Evolutionary conservation across 2,113 vertebrate genomes (phyloP).

Genomic region (Montifringilla adamsi): DNA sequence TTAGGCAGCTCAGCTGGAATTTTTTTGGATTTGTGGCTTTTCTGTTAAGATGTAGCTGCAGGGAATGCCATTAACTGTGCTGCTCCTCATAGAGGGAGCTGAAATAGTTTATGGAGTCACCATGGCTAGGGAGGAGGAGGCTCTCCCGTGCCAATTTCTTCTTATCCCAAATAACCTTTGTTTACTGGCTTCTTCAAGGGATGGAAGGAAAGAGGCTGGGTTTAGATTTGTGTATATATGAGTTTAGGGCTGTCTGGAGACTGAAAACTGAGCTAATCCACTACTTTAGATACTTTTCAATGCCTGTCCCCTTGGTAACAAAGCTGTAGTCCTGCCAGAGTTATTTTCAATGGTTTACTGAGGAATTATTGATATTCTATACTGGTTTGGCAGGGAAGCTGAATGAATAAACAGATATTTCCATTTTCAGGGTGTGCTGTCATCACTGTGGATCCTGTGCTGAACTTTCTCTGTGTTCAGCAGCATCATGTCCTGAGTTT

Average conservation of each 20-base stretch:
- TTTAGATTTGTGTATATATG: not conserved
- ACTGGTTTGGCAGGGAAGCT: not conserved
- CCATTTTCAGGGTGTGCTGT: not conserved
- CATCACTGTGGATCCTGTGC: not conserved
- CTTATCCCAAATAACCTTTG: not conserved
- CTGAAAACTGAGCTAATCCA: not conserved
- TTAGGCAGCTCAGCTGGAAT: not conserved
- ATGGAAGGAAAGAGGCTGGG: not conserved
- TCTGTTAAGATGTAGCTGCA: not conserved
- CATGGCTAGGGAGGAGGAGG: not conserved
- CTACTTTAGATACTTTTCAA: not conserved
- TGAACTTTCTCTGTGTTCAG: not conserved
- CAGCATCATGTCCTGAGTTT: not conserved
- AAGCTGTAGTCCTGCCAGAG: not conserved
- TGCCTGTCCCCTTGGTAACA: not conserved
- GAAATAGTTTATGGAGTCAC: not conserved
- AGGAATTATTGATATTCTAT: not conserved
- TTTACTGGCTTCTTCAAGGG: not conserved
- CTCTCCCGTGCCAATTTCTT: not conserved
- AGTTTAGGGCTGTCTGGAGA: not conserved
- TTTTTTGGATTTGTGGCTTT: not conserved
- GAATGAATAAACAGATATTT: not conserved
- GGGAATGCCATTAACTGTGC: not conserved
- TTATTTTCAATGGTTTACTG: not conserved
- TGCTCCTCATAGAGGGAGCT: not conserved